These are phyloP conservation scores for Muraenolepis orangiensis DNA, from an alignment of 2,797 vertebrate species.

Conservation along the genomic window DNA sequence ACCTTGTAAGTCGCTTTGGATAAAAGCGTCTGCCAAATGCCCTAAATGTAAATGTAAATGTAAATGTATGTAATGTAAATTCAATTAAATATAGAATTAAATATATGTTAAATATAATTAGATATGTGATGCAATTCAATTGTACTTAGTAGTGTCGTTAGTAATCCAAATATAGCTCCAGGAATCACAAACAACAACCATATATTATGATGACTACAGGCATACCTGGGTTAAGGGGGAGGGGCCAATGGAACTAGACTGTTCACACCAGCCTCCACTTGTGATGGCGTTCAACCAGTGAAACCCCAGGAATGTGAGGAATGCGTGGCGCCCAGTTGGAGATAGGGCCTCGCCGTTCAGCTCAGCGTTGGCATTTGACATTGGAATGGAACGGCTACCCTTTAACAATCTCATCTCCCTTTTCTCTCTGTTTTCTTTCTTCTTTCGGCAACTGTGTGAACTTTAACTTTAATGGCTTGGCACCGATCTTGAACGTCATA, in stretches of 20 bases:
- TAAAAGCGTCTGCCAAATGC: no score
- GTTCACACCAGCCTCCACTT: slow-evolving; percentile 23
- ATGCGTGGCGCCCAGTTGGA: slow-evolving; percentile 25
- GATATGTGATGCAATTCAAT: slow-evolving; percentile 61
- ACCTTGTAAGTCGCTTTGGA: no score
- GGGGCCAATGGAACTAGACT: slow-evolving; percentile 49
- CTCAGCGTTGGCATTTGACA: slow-evolving; percentile 19
- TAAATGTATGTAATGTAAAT: no score
- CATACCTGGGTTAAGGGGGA: slow-evolving; percentile 44
- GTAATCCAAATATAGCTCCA: slow-evolving; percentile 50
- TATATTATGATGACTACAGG: slow-evolving; percentile 55
- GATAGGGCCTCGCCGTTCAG: slow-evolving; percentile 19
- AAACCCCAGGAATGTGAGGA: slow-evolving; percentile 41
- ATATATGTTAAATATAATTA: no score
- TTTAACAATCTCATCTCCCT: slow-evolving; percentile 20
- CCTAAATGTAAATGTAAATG: no score
- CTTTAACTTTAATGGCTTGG: no score
- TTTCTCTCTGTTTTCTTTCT: background rate
- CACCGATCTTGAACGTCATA: no score
- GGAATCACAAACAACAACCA: slow-evolving; percentile 35
- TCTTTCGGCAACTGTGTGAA: no score
- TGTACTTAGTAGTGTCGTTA: slow-evolving; percentile 40
- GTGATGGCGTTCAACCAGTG: slow-evolving; percentile 38
- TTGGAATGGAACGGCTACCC: background rate
- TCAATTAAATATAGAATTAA: no score